A percentile compares a stretch with the other conserved stretches of the same genome.
phyloP scores from a whole-genome alignment of 1,140 invertebrate genomes.

The Drosophila lini region DNA sequence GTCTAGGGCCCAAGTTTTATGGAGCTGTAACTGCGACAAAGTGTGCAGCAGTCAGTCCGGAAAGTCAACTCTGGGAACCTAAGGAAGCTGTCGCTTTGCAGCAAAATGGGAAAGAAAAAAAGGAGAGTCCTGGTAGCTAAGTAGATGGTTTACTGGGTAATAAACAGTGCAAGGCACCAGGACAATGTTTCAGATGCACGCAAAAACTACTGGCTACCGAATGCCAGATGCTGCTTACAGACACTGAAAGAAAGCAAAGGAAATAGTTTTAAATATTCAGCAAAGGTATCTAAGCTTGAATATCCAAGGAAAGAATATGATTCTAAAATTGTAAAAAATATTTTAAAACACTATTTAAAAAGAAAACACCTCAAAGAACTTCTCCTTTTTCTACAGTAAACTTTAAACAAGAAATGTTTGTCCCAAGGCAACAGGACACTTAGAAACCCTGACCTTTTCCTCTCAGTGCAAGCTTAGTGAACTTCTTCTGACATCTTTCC shows the following conservation, averaged over 20 bases:
- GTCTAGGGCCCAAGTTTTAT: conserved; percentile 72
- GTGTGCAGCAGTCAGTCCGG: conserved; percentile 38
- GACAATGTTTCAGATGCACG: conserved; percentile 31
- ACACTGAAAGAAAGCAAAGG: neutral
- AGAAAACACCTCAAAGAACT: neutral
- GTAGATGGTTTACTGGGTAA: conserved; percentile 46
- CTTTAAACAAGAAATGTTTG: no score
- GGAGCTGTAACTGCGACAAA: conserved; percentile 71
- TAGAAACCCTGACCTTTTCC: neutral
- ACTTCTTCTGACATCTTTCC: neutral
- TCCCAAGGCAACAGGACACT: neutral
- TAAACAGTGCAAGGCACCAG: conserved; percentile 29
- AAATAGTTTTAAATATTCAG: neutral
- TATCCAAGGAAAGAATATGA: no score
- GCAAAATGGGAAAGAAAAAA: neutral
- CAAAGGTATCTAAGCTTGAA: neutral
- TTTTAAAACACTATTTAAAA: neutral
- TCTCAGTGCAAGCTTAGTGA: conserved; percentile 7
- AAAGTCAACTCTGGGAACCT: conserved; percentile 12
- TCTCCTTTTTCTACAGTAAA: neutral
- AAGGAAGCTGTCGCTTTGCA: conserved; percentile 31
- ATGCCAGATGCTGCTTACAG: conserved; percentile 9
- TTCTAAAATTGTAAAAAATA: no score
- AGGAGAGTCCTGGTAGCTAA: conserved; percentile 26
- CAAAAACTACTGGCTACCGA: conserved; percentile 2